Percentiles rank a stretch among this genome's conserved stretches.
phyloP scores from a whole-genome alignment of 2,797 vertebrate genomes.

The Sarcoramphus papa region DNA sequence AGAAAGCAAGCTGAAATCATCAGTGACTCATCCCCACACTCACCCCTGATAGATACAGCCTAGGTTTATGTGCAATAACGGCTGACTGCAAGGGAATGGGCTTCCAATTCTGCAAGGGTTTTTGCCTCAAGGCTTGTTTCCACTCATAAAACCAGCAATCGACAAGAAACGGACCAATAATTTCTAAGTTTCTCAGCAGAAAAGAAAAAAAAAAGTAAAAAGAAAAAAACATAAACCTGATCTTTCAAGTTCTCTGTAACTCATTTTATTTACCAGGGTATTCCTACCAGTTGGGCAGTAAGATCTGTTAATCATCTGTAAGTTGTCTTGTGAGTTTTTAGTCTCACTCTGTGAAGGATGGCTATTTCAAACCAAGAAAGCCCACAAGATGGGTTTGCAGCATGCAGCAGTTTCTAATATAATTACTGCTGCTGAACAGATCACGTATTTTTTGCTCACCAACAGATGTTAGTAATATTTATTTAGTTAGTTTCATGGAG shows the following conservation, averaged over 20 bases:
- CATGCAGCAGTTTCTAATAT: background rate
- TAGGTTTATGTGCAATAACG: background rate
- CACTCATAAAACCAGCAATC: fast-evolving
- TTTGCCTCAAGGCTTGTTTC: background rate
- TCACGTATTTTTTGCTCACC: background rate
- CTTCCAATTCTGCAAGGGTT: background rate
- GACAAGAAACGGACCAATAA: background rate
- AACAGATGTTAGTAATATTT: background rate
- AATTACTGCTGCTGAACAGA: background rate
- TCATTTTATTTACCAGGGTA: background rate
- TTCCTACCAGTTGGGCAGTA: background rate
- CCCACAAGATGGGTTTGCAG: background rate
- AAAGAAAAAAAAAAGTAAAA: background rate
- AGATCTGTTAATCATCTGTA: background rate
- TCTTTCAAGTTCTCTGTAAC: background rate
- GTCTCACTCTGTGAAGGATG: background rate
- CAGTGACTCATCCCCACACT: background rate
- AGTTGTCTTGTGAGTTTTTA: background rate
- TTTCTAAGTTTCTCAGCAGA: background rate
- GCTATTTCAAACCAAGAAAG: background rate
- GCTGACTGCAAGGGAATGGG: background rate
- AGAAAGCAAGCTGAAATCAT: background rate
- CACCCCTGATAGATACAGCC: background rate
- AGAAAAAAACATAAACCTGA: fast-evolving
- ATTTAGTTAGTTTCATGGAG: background rate